phyloP scores from a whole-genome alignment of 2,888 invertebrate species.

The Apotomis capreana region DNA sequence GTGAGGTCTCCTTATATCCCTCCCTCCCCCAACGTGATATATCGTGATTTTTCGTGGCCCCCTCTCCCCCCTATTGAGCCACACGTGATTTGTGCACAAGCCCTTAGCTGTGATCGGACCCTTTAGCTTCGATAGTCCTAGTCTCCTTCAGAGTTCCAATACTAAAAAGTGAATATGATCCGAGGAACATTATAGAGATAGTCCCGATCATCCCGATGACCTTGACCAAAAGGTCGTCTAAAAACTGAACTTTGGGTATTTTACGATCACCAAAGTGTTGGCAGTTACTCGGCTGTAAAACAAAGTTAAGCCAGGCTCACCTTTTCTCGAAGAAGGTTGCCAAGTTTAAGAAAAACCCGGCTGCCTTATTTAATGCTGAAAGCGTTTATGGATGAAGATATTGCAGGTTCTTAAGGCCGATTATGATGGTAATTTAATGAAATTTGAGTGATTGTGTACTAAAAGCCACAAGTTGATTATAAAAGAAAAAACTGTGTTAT shows the following conservation, averaged over 20 bases:
- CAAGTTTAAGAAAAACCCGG: conserved; percentile 8
- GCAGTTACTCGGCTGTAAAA: conserved; percentile 38
- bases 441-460: not conserved
- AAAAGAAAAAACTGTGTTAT: too few relatives aligned
- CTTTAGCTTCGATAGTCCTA: too few relatives aligned
- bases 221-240: conserved; percentile 17
- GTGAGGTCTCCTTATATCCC: too few relatives aligned
- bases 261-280: conserved; percentile 23
- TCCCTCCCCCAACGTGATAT: too few relatives aligned
- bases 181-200: conserved; percentile 3
- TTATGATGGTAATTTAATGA: conserved; percentile 1
- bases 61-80: too few relatives aligned
- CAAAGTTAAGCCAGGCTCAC: conserved; percentile 28
- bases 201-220: conserved; percentile 11
- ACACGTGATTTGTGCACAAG: too few relatives aligned
- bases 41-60: too few relatives aligned
- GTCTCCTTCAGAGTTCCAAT: too few relatives aligned
- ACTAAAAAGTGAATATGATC: not conserved
- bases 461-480: too few relatives aligned
- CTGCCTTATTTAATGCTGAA: conserved; percentile 15
- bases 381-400: conserved; percentile 12
- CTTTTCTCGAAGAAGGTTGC: conserved; percentile 1
- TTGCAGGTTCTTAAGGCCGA: not conserved
- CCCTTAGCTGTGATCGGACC: too few relatives aligned
- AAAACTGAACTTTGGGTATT: conserved; percentile 18